Base-by-base conservation (phyloP, 2,113 vertebrate species). In the Prochilodus magdalenae region DNA sequence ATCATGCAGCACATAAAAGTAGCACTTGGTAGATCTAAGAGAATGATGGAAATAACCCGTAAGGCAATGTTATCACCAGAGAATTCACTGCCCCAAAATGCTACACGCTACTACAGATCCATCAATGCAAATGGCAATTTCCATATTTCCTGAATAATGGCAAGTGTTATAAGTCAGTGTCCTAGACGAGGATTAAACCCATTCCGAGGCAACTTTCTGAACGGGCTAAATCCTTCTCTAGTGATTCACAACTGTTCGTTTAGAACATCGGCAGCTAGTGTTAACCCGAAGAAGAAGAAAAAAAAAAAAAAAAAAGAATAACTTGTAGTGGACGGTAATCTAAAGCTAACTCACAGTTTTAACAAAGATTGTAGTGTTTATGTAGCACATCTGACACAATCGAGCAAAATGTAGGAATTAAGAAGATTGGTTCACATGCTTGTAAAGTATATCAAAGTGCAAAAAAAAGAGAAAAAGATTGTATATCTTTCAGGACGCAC, bases 261-360 rank as follows among this genome's bases (percentile, higher is more conserved):
- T 26, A 51, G 69, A 44, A 60, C 2, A 1, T 24, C 10, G 63
- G 30, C 77, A 73, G 79, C 20, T 53, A 20, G 8, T 24, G 20
- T 70, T 70, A 4, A 44, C 33, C n/a, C n/a, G n/a, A n/a, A n/a
- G n/a, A n/a, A n/a, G n/a, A n/a, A n/a, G n/a, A n/a, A n/a, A n/a
- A n/a, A n/a, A n/a, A n/a, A 30, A 44, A 16, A 44, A 40, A 60
- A 40, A 60, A n/a, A 36, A 22, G 22, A 20, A 24, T 40, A 14
- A 70, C 18, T 36, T 44, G 40, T 44, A 67, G 18, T 14, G 33
- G 6, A 24, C 11, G 12, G 40, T n/a, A 69, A 76, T 70, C 33
- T 70, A 82, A 81, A 76, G 62, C 63, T 70, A 55, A 82, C 51
- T 75, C 80, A 74, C 59, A 62, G 24, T 74, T 69, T 69, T 1